These are phyloP conservation scores for Chymomyza amoena DNA, from an alignment of 2,888 invertebrate genomes.

Conservation along the genomic window DNA sequence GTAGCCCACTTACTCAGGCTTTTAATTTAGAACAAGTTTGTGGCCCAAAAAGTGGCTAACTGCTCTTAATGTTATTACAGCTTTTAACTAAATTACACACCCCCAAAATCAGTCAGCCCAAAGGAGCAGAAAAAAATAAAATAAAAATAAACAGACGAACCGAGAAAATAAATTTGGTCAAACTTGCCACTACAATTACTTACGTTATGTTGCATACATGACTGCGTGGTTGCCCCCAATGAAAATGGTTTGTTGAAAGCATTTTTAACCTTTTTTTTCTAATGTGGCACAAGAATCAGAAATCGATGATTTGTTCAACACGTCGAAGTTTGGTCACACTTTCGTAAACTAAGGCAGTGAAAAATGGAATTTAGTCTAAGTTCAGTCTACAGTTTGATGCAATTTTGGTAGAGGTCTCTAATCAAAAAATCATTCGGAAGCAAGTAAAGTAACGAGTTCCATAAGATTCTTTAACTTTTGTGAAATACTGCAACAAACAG, in stretches of 20 bases:
- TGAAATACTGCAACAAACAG: no score
- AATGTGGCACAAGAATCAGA: neutral
- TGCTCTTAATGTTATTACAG: conserved; percentile 62
- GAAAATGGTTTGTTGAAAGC: conserved; percentile 5
- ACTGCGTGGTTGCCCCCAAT: conserved; percentile 8
- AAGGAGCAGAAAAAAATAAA: conserved; percentile 16
- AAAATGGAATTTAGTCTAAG: no score
- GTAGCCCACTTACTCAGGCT: neutral
- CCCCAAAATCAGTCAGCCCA: conserved; percentile 4
- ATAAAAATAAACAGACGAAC: conserved; percentile 26
- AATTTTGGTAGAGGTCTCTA: no score
- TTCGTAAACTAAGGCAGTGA: neutral
- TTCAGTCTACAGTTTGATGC: no score
- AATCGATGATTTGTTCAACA: neutral
- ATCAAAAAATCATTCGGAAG: no score
- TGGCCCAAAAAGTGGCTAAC: conserved; percentile 30
- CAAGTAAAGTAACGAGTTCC: no score
- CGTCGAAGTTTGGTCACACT: neutral
- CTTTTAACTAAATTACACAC: conserved; percentile 65
- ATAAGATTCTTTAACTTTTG: no score
- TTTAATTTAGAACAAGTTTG: neutral
- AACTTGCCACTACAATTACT: conserved; percentile 63
- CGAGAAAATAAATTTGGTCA: neutral
- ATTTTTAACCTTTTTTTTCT: conserved; percentile 18
- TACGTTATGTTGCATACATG: conserved; percentile 54